Evolutionary conservation across 2,888 invertebrate genomes (phyloP).

Genomic region (Stramonita haemastoma): DNA sequence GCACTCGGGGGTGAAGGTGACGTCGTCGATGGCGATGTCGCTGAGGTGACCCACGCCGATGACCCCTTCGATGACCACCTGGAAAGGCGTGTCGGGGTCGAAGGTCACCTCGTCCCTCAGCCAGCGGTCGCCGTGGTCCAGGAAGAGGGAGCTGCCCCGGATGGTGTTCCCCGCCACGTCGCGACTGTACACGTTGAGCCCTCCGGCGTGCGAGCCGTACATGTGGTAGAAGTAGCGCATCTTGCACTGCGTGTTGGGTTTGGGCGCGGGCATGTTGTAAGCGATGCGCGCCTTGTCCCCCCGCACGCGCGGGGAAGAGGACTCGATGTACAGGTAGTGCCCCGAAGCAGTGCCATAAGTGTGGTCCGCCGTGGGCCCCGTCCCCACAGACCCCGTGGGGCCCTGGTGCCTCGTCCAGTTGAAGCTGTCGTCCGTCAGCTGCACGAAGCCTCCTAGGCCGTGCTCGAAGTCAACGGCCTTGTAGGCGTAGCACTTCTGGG

Average conservation of each 20-base stretch:
- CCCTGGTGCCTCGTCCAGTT: constrained; percentile 67
- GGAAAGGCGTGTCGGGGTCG: constrained; percentile 56
- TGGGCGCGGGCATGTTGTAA: constrained; percentile 56
- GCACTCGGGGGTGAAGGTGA: constrained; percentile 71
- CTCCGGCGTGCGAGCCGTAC: constrained; percentile 68
- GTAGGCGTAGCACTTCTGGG: constrained; percentile 57
- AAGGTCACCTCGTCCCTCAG: constrained; percentile 62
- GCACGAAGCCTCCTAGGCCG: constrained; percentile 63
- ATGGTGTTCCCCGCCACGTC: constrained; percentile 48
- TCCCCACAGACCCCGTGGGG: constrained; percentile 55
- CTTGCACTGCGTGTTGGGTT: constrained; percentile 64
- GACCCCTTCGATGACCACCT: constrained; percentile 69
- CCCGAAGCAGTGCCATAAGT: constrained; percentile 63
- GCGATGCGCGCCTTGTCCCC: constrained; percentile 81
- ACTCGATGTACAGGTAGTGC: constrained; percentile 66
- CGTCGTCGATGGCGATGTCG: constrained; percentile 73
- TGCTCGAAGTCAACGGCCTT: constrained; percentile 68
- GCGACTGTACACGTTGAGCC: constrained; percentile 59
- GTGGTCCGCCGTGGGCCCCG: constrained; percentile 75
- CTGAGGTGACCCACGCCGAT: constrained; percentile 65
- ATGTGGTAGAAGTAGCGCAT: constrained; percentile 74
- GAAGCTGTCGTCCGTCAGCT: constrained; percentile 58
- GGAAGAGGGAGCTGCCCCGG: constrained; percentile 54
- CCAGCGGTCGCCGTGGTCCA: constrained; percentile 73
- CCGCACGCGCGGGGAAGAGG: constrained; percentile 43